Conservation (phyloP, 2,113 vertebrate genomes). For the Turnix velox region DNA sequence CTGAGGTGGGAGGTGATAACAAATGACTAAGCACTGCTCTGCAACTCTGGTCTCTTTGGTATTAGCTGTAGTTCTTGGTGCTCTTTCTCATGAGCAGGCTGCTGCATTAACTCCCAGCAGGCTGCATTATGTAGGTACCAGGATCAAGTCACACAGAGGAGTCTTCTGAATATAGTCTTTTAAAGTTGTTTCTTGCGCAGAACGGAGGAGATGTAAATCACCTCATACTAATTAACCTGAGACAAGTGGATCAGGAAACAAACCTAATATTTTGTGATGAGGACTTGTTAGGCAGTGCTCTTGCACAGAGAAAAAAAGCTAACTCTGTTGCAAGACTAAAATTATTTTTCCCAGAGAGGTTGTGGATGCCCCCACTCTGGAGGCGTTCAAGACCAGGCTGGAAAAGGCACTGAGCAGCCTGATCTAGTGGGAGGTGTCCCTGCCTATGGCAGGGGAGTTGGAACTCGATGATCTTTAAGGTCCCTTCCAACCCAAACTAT, state of each 20-base stretch:
- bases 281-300: background rate
- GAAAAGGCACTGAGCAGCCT: too few relatives aligned
- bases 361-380: too few relatives aligned
- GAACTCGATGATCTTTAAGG: too few relatives aligned
- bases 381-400: too few relatives aligned
- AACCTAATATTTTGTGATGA: background rate
- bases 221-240: background rate
- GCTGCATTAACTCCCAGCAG: background rate
- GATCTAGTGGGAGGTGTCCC: too few relatives aligned
- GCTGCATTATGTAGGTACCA: background rate
- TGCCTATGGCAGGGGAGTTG: too few relatives aligned
- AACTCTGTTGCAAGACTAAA: background rate
- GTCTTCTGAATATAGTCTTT: background rate
- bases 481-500: too few relatives aligned
- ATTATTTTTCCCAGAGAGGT: too few relatives aligned
- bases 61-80: too few relatives aligned
- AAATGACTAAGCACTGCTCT: background rate
- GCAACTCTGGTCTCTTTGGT: background rate
- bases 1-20: background rate
- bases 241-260: background rate
- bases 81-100: background rate
- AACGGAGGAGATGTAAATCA: background rate
- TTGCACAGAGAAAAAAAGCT: background rate
- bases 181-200: background rate
- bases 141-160: rapidly evolving